Percentiles rank a stretch among this genome's conserved stretches.
Evolutionary conservation across 2,113 vertebrate species (phyloP).

Genomic region (Sisor rabdophorus): DNA sequence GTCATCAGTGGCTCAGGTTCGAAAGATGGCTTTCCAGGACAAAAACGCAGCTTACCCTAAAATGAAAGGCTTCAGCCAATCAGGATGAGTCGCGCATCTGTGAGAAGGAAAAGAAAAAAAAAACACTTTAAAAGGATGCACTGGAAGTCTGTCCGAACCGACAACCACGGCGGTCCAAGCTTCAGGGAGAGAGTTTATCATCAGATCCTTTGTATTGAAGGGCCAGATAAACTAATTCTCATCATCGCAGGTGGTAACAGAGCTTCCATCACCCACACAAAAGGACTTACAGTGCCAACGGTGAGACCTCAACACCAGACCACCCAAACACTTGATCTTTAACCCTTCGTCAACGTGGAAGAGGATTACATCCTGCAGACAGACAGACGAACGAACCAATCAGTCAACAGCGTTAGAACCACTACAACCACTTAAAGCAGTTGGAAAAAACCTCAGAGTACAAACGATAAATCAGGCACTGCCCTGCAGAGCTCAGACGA

Average conservation of each 20-base stretch:
- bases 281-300: no score
- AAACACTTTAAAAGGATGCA: background rate
- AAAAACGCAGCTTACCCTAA: background rate
- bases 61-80: background rate
- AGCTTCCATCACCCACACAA: background rate
- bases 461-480: conserved; percentile 39
- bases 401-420: background rate
- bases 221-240: conserved; percentile 34
- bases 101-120: background rate
- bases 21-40: background rate
- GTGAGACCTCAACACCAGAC: no score
- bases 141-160: no score
- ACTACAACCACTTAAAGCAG: background rate
- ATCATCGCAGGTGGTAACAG: conserved; percentile 10
- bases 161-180: background rate
- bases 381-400: background rate
- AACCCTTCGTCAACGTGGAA: no score
- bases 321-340: no score
- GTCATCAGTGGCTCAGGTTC: conserved; percentile 9
- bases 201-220: conserved; percentile 21
- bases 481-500: conserved; percentile 42
- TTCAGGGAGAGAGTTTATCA: conserved; percentile 44
- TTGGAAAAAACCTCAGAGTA: conserved; percentile 36
- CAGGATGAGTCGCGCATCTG: background rate
- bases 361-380: background rate